Evolutionary conservation across 2,888 invertebrate species (phyloP), one percentile per base, ranked within the genome.

Genomic region (Luperina nickerlii): DNA sequence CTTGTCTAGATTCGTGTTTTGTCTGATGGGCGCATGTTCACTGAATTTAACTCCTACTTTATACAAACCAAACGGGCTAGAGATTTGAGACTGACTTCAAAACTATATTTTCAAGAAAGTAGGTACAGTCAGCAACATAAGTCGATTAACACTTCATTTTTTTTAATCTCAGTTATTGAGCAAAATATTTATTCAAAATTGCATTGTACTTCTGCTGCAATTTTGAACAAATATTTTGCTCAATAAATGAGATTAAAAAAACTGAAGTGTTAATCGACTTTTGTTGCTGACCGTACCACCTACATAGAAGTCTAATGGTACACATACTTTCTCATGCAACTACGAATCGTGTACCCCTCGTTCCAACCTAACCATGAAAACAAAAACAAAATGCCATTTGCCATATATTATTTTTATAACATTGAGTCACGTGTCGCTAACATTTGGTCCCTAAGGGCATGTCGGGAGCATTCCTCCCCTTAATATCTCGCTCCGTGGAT

Each of bases 321-420:
- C 13, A 38, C 18, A 6, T 24, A 54, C 15, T 68, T 38, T 8
- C n/a, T 32, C n/a, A 18, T 51, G 51, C 83, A 67, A n/a, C 24
- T 68, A 62, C 20, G 18, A 18, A 65, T 42, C 38, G 7, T 66
- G 60, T 76, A 71, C 18, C n/a, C 18, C 32, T 42, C 18, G 6
- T 71, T 66, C 57, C 63, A 60, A 20, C 54, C 57, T 57, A 76
- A 63, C 69, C 74, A 69, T 76, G 68, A 83, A 86, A 86, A 86
- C 83, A 79, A 83, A 87, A 78, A 83, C 75, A 77, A 78, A 86
- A 88, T 88, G 54, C 78, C 78, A 79, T 88, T 81, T 85, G 78
- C 74, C 81, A 76, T 88, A 83, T 73, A 86, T 86, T 88, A 83
- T 88, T 83, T 88, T 88, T 86, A 86, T 83, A 88, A 81, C 88